A percentile compares a stretch with the other conserved stretches of the same genome.
Conservation (phyloP, 2,797 vertebrate genomes). For the Labroides dimidiatus region DNA sequence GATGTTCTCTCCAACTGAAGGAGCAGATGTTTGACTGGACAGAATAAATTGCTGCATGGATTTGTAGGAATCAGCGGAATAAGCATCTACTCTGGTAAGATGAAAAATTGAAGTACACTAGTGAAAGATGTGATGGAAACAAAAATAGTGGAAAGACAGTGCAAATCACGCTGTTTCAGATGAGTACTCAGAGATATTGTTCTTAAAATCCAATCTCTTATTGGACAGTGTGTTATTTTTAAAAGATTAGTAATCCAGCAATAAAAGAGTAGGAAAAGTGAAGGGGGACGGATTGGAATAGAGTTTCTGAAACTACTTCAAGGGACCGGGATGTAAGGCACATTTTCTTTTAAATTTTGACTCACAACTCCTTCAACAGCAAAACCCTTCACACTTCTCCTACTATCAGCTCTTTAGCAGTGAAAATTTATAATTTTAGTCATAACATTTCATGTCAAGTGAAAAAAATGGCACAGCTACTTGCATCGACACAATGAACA, state of each 20-base stretch:
- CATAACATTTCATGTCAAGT: conserved; percentile 27
- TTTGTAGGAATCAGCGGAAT: conserved; percentile 38
- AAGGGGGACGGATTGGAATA: conserved; percentile 40
- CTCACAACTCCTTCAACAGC: conserved; percentile 32
- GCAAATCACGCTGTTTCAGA: conserved; percentile 64
- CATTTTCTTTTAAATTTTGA: conserved; percentile 58
- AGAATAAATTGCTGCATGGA: conserved; percentile 33
- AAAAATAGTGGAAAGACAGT: conserved; percentile 54
- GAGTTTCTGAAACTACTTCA: conserved; percentile 45
- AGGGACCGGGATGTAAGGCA: conserved; percentile 79
- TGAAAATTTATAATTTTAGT: conserved; percentile 25
- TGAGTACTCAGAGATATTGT: conserved; percentile 36
- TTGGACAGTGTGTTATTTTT: conserved; percentile 22
- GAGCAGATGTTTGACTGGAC: conserved; percentile 35
- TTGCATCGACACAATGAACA: conserved; percentile 36
- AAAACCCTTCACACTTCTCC: conserved; percentile 39
- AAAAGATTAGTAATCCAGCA: conserved; percentile 58
- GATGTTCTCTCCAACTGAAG: conserved; percentile 47
- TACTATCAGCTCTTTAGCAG: conserved; percentile 31
- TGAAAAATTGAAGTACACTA: conserved; percentile 23
- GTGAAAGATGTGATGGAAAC: conserved; percentile 42
- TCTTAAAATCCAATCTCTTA: conserved; percentile 35
- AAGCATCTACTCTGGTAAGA: conserved; percentile 11
- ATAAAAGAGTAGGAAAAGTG: conserved; percentile 42
- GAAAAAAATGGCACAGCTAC: conserved; percentile 33